Evolutionary conservation across 2,113 vertebrate genomes (phyloP).

Genomic region (Drymodes brunneopygia): DNA sequence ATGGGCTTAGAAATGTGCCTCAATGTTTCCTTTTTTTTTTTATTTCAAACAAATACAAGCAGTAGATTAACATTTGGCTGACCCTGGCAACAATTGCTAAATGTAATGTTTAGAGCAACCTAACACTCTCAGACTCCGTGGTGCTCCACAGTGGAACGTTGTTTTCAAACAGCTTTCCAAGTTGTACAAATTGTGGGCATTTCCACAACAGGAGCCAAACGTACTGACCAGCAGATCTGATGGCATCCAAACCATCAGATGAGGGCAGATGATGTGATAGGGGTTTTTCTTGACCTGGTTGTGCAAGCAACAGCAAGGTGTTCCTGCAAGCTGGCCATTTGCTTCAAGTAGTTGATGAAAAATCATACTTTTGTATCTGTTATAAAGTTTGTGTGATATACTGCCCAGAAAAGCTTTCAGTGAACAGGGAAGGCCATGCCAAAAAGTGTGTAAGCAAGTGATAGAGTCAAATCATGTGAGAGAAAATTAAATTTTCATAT

Average conservation of each 20-base stretch:
- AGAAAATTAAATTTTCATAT: constrained; percentile 78
- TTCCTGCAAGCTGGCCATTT: neutral
- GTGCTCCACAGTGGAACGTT: neutral
- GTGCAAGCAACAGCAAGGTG: neutral
- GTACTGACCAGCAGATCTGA: neutral
- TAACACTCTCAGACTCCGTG: neutral
- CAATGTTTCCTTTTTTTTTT: constrained; percentile 29
- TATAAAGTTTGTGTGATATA: constrained; percentile 36
- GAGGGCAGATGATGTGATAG: fast-evolving
- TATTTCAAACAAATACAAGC: constrained; percentile 53
- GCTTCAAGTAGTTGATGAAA: neutral
- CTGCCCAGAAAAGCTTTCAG: constrained; percentile 37
- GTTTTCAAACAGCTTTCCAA: constrained; percentile 29
- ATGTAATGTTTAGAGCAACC: constrained; percentile 31
- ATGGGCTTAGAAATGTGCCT: constrained; percentile 31
- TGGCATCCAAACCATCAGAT: neutral
- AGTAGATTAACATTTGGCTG: constrained; percentile 67
- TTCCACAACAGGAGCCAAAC: neutral
- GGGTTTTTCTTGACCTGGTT: neutral
- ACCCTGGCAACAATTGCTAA: constrained; percentile 35
- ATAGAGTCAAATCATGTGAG: constrained; percentile 61
- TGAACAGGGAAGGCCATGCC: constrained; percentile 9
- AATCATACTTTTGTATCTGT: constrained; percentile 15
- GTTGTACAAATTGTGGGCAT: neutral
- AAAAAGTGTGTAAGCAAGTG: constrained; percentile 38